A percentile compares a stretch with the other conserved stretches of the same genome.
phyloP scores from a whole-genome alignment of 30 jellyfish, hydroid and myxozoan genomes.

The Aurelia coerulea region DNA sequence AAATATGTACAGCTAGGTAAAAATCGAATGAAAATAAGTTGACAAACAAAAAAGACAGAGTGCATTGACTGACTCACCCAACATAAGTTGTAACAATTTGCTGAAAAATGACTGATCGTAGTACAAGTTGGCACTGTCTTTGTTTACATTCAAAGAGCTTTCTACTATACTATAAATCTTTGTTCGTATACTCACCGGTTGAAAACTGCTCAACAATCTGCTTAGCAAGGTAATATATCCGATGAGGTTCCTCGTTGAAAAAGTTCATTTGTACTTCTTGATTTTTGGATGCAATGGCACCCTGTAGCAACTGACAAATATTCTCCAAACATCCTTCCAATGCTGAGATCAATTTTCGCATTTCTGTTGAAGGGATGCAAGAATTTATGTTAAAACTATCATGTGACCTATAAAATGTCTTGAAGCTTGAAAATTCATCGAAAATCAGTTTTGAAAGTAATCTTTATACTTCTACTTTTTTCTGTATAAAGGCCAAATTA shows the following conservation, averaged over 20 bases:
- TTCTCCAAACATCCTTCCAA: not conserved
- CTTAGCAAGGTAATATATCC: not conserved
- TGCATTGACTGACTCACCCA: no score
- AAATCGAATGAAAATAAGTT: no score
- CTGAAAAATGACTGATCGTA: no score
- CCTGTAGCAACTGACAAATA: not conserved
- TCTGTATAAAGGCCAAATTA: no score
- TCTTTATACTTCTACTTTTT: no score
- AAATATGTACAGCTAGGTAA: no score
- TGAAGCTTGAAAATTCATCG: no score
- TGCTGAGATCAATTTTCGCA: not conserved
- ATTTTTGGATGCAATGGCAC: not conserved
- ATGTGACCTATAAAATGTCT: no score
- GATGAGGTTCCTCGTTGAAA: slow-evolving; percentile 1
- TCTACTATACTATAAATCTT: not conserved
- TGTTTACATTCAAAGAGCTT: not conserved
- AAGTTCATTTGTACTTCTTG: not conserved
- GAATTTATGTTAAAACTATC: not conserved
- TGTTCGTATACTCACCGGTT: not conserved
- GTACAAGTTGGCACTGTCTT: no score
- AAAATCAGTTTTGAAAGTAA: no score
- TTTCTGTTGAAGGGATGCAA: not conserved
- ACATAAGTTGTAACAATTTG: no score
- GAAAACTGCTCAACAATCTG: not conserved
- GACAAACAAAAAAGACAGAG: no score